Evolutionary conservation across 1,140 invertebrate species (phyloP).

Genomic region (Wiebesia pumilae): DNA sequence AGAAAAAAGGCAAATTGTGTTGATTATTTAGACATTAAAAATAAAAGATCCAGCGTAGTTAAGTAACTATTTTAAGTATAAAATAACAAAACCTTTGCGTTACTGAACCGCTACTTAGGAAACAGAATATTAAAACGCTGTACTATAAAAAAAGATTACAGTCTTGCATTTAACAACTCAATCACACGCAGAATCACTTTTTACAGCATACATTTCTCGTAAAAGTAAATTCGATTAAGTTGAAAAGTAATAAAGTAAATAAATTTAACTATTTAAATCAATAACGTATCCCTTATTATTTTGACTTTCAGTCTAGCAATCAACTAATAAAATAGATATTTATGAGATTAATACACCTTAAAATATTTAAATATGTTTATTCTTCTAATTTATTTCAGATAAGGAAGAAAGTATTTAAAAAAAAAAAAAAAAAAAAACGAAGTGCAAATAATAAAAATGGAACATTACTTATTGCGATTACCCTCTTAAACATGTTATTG

Average conservation of each 20-base stretch:
- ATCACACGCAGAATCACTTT: constrained; percentile 34
- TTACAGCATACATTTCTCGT: constrained; percentile 42
- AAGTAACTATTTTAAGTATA: constrained; percentile 31
- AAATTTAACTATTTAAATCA: constrained; percentile 12
- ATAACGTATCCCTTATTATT: constrained; percentile 4
- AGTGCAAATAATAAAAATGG: constrained; percentile 11
- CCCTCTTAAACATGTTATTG: too few species aligned
- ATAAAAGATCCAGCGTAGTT: constrained; percentile 6
- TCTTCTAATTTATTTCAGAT: constrained; percentile 20
- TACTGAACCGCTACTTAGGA: constrained; percentile 28
- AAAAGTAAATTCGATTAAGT: constrained; percentile 38
- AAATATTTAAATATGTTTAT: constrained; percentile 9
- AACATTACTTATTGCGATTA: not conserved
- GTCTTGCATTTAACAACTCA: constrained; percentile 23
- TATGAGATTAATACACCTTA: constrained; percentile 7
- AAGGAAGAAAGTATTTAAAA: not conserved
- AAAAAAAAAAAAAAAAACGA: not conserved
- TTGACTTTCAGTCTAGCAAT: not conserved
- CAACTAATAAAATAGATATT: constrained; percentile 14
- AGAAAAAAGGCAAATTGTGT: constrained; percentile 33
- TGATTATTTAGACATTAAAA: not conserved
- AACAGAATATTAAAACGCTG: constrained; percentile 18
- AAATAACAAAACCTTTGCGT: constrained; percentile 36
- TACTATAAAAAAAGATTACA: constrained; percentile 44
- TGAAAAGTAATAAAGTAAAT: constrained; percentile 30